Conservation (phyloP, 2,113 vertebrate genomes). For the Emydocephalus ijimae region DNA sequence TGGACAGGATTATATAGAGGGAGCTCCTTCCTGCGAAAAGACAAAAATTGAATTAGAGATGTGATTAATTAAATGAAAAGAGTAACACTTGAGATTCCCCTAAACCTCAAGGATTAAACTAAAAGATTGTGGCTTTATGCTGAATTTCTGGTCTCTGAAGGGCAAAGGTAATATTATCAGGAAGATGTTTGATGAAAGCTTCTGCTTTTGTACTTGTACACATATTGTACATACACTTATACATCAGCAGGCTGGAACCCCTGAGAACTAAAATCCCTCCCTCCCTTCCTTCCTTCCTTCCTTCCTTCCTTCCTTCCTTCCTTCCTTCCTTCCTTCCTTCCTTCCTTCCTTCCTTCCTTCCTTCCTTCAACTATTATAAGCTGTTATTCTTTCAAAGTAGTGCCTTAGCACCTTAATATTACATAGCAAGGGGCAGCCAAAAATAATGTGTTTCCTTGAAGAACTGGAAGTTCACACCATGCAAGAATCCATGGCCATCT, state of each 20-base stretch:
- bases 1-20: constrained; percentile 97
- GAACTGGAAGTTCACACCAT: not conserved
- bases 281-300: not conserved
- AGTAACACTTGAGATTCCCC: not conserved
- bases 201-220: not conserved
- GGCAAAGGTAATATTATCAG: not conserved
- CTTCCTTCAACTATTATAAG: not conserved
- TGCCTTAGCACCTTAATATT: not conserved
- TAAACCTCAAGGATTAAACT: not conserved
- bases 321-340: not conserved
- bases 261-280: not conserved
- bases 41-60: not conserved
- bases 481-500: not conserved
- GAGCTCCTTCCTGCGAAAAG: constrained; percentile 85
- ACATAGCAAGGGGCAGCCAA: not conserved
- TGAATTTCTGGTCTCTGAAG: not conserved
- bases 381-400: not conserved
- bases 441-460: not conserved
- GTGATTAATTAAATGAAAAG: not conserved
- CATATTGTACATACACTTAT: not conserved
- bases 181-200: not conserved
- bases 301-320: not conserved
- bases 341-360: not conserved
- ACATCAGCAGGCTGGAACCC: not conserved
- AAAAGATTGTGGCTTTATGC: not conserved